Evolutionary conservation across 35 echinoderm and acorn worm species (phyloP).

Genomic region (Chiridota heheva): DNA sequence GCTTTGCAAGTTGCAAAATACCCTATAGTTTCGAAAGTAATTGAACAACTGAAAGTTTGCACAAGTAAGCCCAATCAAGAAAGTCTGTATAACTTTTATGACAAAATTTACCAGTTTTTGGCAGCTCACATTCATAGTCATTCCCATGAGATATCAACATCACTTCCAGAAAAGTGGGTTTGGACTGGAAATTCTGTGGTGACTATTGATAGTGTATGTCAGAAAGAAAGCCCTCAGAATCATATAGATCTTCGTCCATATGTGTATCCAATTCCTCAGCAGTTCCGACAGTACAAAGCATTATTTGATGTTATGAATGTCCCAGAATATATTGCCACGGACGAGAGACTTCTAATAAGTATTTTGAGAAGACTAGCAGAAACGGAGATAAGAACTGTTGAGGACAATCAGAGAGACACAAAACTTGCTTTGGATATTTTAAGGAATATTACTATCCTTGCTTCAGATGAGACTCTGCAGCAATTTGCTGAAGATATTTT

Average conservation of each 20-base stretch:
- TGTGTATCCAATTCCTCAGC: neutral
- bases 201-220: neutral
- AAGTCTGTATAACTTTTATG: neutral
- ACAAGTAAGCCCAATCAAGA: neutral
- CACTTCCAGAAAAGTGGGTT: constrained; percentile 18
- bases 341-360: neutral
- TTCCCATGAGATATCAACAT: neutral
- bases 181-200: constrained; percentile 20
- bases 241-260: constrained; percentile 23
- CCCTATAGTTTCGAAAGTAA: neutral
- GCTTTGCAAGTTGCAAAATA: too few species aligned
- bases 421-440: constrained; percentile 31
- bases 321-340: neutral
- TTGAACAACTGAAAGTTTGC: neutral
- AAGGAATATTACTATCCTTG: neutral
- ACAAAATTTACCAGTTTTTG: constrained; percentile 6
- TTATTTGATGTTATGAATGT: neutral
- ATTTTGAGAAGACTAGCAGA: constrained; percentile 17
- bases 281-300: neutral
- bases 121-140: neutral
- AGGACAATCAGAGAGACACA: neutral
- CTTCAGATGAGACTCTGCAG: neutral
- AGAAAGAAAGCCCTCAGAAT: neutral
- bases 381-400: constrained; percentile 12
- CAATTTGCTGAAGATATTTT: neutral